Conservation (phyloP, 1,140 invertebrate genomes). For the Scaptomyza montana region DNA sequence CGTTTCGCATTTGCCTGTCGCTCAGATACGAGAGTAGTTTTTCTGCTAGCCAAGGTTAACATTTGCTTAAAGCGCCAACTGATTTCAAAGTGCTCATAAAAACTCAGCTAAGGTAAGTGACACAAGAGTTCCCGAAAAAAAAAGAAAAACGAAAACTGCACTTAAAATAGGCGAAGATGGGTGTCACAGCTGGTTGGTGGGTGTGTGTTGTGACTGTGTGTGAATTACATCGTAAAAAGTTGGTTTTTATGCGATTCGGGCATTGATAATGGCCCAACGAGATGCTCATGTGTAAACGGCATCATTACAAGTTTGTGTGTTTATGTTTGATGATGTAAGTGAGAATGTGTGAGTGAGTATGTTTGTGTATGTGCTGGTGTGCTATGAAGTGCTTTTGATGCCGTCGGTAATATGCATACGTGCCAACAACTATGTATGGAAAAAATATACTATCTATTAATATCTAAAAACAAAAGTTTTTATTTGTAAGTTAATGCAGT, state of each 20-base stretch:
- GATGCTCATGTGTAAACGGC: conserved; percentile 75
- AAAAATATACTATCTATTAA: conserved; percentile 22
- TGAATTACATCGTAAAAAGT: conserved; percentile 77
- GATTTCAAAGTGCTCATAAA: conserved; percentile 77
- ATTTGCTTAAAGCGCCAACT: conserved; percentile 77
- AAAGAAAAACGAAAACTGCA: conserved; percentile 18
- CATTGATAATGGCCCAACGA: conserved; percentile 72
- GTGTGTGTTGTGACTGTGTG: conserved; percentile 49
- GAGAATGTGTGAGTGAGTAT: conserved; percentile 21
- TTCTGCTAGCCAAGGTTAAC: conserved; percentile 72
- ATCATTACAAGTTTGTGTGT: conserved; percentile 52
- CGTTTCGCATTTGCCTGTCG: conserved; percentile 62
- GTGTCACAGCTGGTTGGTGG: conserved; percentile 1
- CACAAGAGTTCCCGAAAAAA: conserved; percentile 32
- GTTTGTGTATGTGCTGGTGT: conserved; percentile 16
- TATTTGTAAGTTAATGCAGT: conserved; percentile 6
- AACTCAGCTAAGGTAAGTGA: conserved; percentile 58
- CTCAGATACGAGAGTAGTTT: conserved; percentile 47
- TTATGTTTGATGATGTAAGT: conserved; percentile 14
- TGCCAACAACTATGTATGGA: conserved; percentile 38
- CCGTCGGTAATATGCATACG: conserved; percentile 56
- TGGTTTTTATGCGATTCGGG: conserved; percentile 71
- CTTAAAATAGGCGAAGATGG: conserved; percentile 34
- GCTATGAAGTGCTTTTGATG: conserved; percentile 72
- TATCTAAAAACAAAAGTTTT: conserved; percentile 9